phyloP scores from a whole-genome alignment of 2,888 invertebrate species.

The Meloe dianella region DNA sequence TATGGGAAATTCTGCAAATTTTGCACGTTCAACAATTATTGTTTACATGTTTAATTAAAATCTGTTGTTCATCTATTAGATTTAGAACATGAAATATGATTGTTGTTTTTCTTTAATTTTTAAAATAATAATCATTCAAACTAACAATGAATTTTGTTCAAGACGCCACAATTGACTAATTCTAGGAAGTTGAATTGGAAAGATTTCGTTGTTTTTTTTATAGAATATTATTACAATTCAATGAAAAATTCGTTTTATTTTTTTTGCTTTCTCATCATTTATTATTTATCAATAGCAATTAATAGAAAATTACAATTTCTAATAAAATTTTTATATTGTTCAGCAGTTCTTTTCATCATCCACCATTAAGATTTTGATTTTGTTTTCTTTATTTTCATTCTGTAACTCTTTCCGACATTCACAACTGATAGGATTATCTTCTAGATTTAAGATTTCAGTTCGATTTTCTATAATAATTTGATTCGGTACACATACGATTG shows the following conservation, averaged over 20 bases:
- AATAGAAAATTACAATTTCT: not conserved
- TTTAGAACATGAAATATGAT: not conserved
- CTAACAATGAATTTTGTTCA: too few species aligned
- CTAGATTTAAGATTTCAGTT: conserved; percentile 38
- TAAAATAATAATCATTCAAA: too few species aligned
- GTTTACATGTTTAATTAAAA: not conserved
- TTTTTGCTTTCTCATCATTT: too few species aligned
- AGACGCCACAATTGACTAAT: too few species aligned
- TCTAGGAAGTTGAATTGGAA: too few species aligned
- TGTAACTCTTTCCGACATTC: conserved; percentile 40
- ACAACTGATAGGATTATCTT: conserved; percentile 44
- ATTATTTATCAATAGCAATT: not conserved
- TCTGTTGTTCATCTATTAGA: not conserved
- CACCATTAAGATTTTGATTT: not conserved
- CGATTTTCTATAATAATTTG: conserved; percentile 45
- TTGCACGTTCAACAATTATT: not conserved
- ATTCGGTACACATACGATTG: conserved; percentile 44
- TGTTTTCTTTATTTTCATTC: conserved; percentile 5
- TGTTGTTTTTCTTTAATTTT: not conserved
- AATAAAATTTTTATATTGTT: not conserved
- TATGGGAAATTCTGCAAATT: not conserved
- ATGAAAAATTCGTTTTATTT: too few species aligned
- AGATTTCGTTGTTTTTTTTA: too few species aligned
- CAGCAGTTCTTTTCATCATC: not conserved
- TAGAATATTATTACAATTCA: too few species aligned